Percentiles rank a stretch among this genome's conserved stretches.
phyloP scores from a whole-genome alignment of 1,140 invertebrate genomes.

The Vanessa tameamea region DNA sequence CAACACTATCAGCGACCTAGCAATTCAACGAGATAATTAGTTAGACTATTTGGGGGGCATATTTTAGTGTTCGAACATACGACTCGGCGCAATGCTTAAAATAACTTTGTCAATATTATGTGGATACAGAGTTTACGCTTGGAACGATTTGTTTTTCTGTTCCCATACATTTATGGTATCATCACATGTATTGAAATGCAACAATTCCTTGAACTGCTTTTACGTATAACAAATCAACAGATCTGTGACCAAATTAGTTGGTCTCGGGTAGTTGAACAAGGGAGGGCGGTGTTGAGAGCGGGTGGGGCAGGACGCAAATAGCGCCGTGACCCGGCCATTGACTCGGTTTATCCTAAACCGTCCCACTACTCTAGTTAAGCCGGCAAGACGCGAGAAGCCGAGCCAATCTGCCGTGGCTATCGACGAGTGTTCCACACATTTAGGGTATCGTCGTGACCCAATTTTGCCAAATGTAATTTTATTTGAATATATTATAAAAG shows the following conservation, averaged over 20 bases:
- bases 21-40: slow-evolving; percentile 48
- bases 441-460: slow-evolving; percentile 54
- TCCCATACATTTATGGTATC: neutral
- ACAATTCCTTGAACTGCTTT: slow-evolving; percentile 27
- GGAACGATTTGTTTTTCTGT: neutral
- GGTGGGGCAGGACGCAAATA: slow-evolving; percentile 71
- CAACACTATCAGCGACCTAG: slow-evolving; percentile 43
- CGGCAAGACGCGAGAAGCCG: slow-evolving; percentile 52
- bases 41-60: slow-evolving; percentile 47
- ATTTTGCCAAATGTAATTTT: slow-evolving; percentile 34
- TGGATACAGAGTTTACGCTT: neutral
- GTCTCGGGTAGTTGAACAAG: slow-evolving; percentile 56
- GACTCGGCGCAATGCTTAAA: slow-evolving; percentile 17
- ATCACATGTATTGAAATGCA: slow-evolving; percentile 12
- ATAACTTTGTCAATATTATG: slow-evolving; percentile 23
- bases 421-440: slow-evolving; percentile 48
- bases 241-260: slow-evolving; percentile 69
- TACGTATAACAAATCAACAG: slow-evolving; percentile 47
- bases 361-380: slow-evolving; percentile 78
- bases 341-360: slow-evolving; percentile 80
- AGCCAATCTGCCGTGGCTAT: slow-evolving; percentile 45
- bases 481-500: slow-evolving; percentile 33
- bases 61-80: slow-evolving; percentile 25
- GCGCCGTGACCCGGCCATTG: slow-evolving; percentile 77
- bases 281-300: slow-evolving; percentile 55